These are phyloP conservation scores for Copidosoma aretas DNA, from an alignment of 2,888 invertebrate species.

Conservation along the genomic window DNA sequence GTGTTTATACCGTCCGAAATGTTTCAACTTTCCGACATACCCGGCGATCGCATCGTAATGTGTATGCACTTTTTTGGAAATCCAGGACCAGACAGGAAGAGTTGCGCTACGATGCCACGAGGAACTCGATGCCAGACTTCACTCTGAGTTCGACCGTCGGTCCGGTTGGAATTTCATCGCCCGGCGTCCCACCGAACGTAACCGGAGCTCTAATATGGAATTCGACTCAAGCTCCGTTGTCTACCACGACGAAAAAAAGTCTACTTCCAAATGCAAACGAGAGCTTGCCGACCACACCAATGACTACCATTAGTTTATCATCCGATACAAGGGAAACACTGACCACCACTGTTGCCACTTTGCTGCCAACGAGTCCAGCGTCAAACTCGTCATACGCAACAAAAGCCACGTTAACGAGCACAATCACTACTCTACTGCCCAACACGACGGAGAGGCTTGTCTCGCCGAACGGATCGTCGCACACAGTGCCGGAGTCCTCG, in stretches of 20 bases:
- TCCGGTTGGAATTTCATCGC: too few species aligned
- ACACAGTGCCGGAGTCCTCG: neutral
- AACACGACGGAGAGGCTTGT: neutral
- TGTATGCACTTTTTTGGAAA: neutral
- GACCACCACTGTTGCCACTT: neutral
- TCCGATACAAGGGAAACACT: neutral
- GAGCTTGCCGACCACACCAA: neutral
- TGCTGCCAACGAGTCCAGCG: neutral
- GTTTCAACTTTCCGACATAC: neutral
- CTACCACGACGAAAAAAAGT: neutral
- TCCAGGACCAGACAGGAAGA: neutral
- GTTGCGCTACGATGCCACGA: neutral
- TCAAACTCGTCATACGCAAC: too few species aligned
- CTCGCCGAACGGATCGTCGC: neutral
- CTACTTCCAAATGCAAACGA: neutral
- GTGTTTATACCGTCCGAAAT: conserved; percentile 41
- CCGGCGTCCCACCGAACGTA: neutral
- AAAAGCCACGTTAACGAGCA: too few species aligned
- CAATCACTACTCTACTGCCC: neutral
- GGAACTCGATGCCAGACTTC: neutral
- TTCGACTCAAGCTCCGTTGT: neutral
- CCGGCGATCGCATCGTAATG: too few species aligned
- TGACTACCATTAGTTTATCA: neutral
- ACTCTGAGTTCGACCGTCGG: too few species aligned
- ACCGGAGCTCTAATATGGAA: neutral